Evolutionary conservation across 1,140 invertebrate species (phyloP).

Genomic region (Anoplolepis gracilipes): DNA sequence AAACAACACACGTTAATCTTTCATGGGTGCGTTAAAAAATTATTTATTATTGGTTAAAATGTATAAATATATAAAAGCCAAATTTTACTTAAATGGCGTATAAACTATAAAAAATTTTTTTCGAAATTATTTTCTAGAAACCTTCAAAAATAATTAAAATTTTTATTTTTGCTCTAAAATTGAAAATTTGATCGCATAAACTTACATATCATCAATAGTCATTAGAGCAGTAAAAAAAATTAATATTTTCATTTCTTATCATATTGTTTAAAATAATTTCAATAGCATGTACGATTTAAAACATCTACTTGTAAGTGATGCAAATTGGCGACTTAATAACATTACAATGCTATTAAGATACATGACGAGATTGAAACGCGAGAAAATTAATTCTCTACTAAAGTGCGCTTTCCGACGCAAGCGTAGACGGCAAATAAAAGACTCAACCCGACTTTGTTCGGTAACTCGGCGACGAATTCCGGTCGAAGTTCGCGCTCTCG

Average conservation of each 20-base stretch:
- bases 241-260: not conserved
- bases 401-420: not conserved
- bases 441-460: constrained; percentile 37
- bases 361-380: constrained; percentile 2
- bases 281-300: not conserved
- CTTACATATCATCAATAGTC: not conserved
- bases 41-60: too few relatives aligned
- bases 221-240: not conserved
- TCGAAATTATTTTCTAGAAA: not conserved
- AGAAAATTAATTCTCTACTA: constrained; percentile 42
- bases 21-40: too few relatives aligned
- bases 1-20: not conserved
- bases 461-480: constrained; percentile 56
- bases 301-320: not conserved
- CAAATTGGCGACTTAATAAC: too few relatives aligned
- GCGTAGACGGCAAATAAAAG: constrained; percentile 43
- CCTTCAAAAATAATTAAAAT: not conserved
- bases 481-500: constrained; percentile 62
- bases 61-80: not conserved
- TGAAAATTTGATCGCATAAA: not conserved
- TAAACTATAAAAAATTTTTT: not conserved
- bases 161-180: not conserved
- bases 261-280: not conserved
- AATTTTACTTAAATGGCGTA: too few relatives aligned
- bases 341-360: not conserved